phyloP scores from a whole-genome alignment of 2,888 invertebrate species.

The Trachelus stipa region DNA sequence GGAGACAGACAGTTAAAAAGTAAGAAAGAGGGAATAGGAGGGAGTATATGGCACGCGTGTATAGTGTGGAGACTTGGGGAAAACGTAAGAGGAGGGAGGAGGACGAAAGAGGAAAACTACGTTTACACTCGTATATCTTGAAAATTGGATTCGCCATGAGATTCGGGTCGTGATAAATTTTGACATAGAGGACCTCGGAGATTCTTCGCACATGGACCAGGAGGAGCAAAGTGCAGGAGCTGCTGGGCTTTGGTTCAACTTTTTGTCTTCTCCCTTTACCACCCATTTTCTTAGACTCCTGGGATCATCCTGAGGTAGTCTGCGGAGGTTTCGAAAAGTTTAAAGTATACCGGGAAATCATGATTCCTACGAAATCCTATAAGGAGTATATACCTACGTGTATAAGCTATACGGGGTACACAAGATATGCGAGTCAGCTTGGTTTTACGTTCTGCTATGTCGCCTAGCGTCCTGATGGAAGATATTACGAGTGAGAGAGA shows the following conservation, averaged over 20 bases:
- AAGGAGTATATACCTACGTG: not conserved
- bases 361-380: not conserved
- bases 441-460: not conserved
- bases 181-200: constrained; percentile 30
- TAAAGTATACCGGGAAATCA: not conserved
- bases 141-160: constrained; percentile 61
- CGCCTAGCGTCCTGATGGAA: not conserved
- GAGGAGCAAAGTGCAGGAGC: not conserved
- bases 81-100: constrained; percentile 23
- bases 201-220: constrained; percentile 16
- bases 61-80: constrained; percentile 19
- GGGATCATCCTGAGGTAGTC: not conserved
- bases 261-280: not conserved
- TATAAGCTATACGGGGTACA: not conserved
- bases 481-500: constrained; percentile 4
- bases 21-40: constrained; percentile 3
- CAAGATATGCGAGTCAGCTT: not conserved
- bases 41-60: constrained; percentile 7
- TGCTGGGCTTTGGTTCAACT: not conserved
- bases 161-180: constrained; percentile 60
- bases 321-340: not conserved
- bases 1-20: constrained; percentile 21
- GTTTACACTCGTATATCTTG: constrained; percentile 58
- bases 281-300: not conserved
- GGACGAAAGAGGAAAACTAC: constrained; percentile 20